A percentile compares a stretch with the other conserved stretches of the same genome.
phyloP scores from a whole-genome alignment of 2,113 vertebrate genomes.

The Chlamydotis undulata region DNA sequence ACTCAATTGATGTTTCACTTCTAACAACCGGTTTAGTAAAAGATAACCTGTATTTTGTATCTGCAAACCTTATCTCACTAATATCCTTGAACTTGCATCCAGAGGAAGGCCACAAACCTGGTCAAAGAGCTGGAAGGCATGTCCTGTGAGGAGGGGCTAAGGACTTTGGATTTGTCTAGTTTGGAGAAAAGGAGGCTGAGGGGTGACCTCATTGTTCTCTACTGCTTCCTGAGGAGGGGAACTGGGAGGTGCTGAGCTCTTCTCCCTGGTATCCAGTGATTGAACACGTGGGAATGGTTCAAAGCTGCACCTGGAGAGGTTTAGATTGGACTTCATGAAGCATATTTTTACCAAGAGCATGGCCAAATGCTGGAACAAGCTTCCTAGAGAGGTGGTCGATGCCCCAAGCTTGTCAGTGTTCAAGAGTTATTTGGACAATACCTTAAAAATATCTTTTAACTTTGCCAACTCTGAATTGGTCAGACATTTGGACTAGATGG shows the following conservation, averaged over 20 bases:
- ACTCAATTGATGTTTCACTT: not conserved
- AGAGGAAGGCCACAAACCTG: not conserved
- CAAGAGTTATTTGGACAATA: no score
- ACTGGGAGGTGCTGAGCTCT: not conserved
- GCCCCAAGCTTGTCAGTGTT: no score
- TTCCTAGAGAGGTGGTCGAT: not conserved
- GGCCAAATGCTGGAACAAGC: not conserved
- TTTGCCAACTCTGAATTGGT: no score
- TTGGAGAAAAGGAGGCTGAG: no score
- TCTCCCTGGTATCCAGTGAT: not conserved
- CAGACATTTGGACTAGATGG: no score
- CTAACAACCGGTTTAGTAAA: not conserved
- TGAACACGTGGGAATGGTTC: rapidly evolving
- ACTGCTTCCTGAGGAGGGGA: no score
- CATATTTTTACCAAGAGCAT: not conserved
- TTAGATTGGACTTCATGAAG: not conserved
- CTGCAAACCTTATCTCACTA: not conserved
- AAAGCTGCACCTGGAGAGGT: not conserved
- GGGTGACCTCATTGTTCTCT: no score
- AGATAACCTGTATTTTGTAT: not conserved
- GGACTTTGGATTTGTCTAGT: no score
- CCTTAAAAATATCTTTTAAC: no score
- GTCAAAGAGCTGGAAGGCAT: not conserved
- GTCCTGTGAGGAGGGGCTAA: no score
- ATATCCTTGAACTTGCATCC: not conserved